phyloP scores from a whole-genome alignment of 2,888 invertebrate species.

The Trimorus sp. region DNA sequence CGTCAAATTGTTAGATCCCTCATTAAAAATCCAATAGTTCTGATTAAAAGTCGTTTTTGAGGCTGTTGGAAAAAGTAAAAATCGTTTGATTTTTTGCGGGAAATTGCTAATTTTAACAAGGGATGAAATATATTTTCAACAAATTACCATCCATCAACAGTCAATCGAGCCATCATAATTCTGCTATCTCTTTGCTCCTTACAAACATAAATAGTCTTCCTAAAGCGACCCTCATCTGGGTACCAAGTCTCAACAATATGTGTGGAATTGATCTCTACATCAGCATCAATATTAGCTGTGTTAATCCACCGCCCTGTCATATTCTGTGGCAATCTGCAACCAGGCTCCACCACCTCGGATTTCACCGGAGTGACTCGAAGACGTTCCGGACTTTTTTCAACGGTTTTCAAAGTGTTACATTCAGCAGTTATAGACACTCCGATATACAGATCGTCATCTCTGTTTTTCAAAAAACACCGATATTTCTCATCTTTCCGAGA shows the following conservation, averaged over 20 bases:
- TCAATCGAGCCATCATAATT: constrained; percentile 97
- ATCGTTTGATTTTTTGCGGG: too few relatives aligned
- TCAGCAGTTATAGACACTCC: constrained; percentile 97
- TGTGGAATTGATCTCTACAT: constrained; percentile 96
- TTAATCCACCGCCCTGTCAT: constrained; percentile 98
- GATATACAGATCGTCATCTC: constrained; percentile 95
- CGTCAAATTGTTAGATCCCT: too few relatives aligned
- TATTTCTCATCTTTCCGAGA: constrained; percentile 97
- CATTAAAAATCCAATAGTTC: too few relatives aligned
- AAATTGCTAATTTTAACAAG: neutral
- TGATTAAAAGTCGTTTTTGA: too few relatives aligned
- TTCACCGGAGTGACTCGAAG: constrained; percentile 93
- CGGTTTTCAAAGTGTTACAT: constrained; percentile 95
- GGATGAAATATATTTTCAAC: neutral
- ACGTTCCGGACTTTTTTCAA: constrained; percentile 96
- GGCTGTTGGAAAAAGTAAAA: too few relatives aligned
- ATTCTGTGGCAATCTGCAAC: constrained; percentile 96
- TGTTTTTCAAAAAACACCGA: constrained; percentile 95
- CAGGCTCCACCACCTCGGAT: constrained; percentile 93
- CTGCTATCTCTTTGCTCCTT: constrained; percentile 94
- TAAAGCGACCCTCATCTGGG: constrained; percentile 94
- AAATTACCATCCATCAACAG: constrained; percentile 94
- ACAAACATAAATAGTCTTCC: constrained; percentile 96
- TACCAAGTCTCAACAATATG: constrained; percentile 98
- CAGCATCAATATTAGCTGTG: constrained; percentile 98